Base-by-base conservation (phyloP, 2,113 vertebrate species). In the Hippocampus zosterae region DNA sequence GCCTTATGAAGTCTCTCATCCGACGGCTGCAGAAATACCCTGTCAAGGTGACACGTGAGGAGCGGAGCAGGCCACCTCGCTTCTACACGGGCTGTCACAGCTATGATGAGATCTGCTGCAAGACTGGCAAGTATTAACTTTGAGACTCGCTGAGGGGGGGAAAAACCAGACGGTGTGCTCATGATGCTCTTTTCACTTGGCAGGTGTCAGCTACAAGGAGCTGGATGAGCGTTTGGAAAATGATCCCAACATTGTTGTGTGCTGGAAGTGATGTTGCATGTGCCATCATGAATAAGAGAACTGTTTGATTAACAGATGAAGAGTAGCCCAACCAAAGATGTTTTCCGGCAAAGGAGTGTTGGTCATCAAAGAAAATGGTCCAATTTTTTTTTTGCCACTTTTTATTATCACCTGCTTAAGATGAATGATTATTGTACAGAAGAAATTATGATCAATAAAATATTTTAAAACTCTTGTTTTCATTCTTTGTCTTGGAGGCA, bases 61-160 rank as follows among this genome's bases (percentile, higher is more conserved):
- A 98, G 67, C 91, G 92, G 50, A 95, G 93, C 88, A 93, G 93
- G 67, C 94, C 93, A 0, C 95, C 96, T 25, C 93, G 95, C 15
- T 94, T 98, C 29, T 99, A 94, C 71, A 98, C 97, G 0, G 97
- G 97, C 33, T 95, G 94, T 70, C 97, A 99, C 81, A 98, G 96
- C 89, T 98, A 98, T 0, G 97, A 99, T 37, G 96, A 99, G 86
- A 99, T 99, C 87, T 98, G 97, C 92, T 99, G 97, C 86, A 98
- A 98, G 91, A 99, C 96, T 0, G 97, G 97, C 93, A 88, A 55
- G 87, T 78, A 60, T 65, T 66, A 5, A 23, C 16, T 61, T 52
- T 61, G 10, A 63, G 37, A 16, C 23, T 29, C 33, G 19, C 21
- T 7, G 6, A 23, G 52, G 15, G 4, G 15, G 2, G 5, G 4